Evolutionary conservation across 1,140 invertebrate genomes (phyloP), one percentile per base, ranked within the genome.

Genomic region (Calosoma granatense): DNA sequence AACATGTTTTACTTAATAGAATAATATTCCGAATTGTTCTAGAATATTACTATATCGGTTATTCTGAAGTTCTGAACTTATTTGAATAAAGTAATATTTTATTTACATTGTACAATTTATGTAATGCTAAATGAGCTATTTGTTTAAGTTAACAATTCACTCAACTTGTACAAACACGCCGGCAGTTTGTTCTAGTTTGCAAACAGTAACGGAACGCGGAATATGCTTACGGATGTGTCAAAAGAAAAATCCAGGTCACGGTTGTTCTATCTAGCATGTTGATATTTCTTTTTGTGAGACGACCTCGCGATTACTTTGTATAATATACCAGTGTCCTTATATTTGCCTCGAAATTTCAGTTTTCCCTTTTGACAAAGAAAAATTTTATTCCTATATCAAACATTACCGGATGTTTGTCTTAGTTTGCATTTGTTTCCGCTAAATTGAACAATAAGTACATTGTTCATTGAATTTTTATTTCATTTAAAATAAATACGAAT

Each of bases 191-290:
- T 9, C 6, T 47, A 47, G 17, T 9, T 11, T 47, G 6, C 17
- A 47, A 47, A 47, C 6, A 12, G 3, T 3, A 11, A 47, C 9
- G 41, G 17, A 47, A 47, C 41, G 17, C 15, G 41, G 15, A 6
- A 9, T 6, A 6, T 4, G 26, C 41, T 47, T 6, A 36, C 41
- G 17, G 41, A 6, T 47, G 17, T 12, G 41, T 12, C 3, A 47
- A 36, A 36, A 36, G 26, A 47, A 4, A 47, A 47, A 47, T 47
- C 41, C 41, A 47, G 41, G 41, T 47, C 41, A 47, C 41, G 41
- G 41, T 47, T 47, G 9, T 36, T 36, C 9, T 6, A 11, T 47
- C 41, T 47, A 12, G 41, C 3, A 17, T 47, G 41, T 47, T 47
- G 6, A 47, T 12, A 12, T 47, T 47, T 47, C 3, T 6, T 6